A percentile compares a stretch with the other conserved stretches of the same genome.
Evolutionary conservation across 2,888 invertebrate genomes (phyloP).

Genomic region (Megalurothrips usitatus): DNA sequence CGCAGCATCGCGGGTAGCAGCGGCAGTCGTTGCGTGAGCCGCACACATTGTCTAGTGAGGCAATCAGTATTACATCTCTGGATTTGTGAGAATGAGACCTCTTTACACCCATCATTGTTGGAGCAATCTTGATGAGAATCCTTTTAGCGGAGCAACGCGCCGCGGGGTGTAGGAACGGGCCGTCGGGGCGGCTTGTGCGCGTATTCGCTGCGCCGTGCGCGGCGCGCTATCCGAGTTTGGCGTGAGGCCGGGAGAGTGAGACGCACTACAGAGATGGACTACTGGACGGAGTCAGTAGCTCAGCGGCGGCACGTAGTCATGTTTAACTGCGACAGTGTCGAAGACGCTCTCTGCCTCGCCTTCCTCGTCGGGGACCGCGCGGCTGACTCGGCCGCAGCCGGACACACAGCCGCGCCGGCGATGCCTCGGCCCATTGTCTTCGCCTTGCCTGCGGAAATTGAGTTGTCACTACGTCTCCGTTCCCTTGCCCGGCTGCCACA

Average conservation of each 20-base stretch:
- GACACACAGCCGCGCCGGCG: neutral
- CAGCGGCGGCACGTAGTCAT: too few relatives aligned
- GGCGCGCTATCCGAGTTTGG: neutral
- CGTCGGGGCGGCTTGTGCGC: neutral
- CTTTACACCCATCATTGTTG: slow-evolving; percentile 26
- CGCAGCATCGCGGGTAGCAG: neutral
- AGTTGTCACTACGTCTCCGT: slow-evolving; percentile 15
- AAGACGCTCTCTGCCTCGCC: too few relatives aligned
- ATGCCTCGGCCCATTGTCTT: slow-evolving; percentile 10
- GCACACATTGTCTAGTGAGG: slow-evolving; percentile 16
- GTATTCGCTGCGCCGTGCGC: too few relatives aligned
- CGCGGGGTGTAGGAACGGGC: neutral
- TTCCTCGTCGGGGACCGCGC: neutral
- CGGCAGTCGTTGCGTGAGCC: slow-evolving; percentile 4
- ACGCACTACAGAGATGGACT: too few relatives aligned
- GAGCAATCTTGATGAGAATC: slow-evolving; percentile 24
- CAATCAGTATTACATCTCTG: slow-evolving; percentile 20
- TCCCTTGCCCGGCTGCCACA: neutral
- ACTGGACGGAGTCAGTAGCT: too few relatives aligned
- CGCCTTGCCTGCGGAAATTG: slow-evolving; percentile 5
- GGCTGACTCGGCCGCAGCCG: neutral
- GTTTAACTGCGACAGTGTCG: too few relatives aligned
- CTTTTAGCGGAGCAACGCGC: neutral
- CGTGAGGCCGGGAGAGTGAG: too few relatives aligned
- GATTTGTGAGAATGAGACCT: slow-evolving; percentile 25